Evolutionary conservation across 2,113 vertebrate genomes (phyloP), one percentile per base, ranked within the genome.

Genomic region (Lycocorax pyrrhopterus): DNA sequence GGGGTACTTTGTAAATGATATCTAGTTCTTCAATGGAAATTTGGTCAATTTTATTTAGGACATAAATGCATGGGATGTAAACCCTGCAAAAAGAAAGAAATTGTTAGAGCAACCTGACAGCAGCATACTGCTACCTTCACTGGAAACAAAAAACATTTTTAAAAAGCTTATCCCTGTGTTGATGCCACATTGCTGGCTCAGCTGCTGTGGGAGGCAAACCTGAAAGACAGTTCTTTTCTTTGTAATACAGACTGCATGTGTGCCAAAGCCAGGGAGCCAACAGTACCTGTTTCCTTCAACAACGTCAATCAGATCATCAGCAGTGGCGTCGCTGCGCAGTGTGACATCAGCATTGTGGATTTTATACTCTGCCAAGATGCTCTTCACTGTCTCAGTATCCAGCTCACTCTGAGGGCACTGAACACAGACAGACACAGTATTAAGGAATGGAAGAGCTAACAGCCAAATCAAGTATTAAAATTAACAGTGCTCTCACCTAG

Each of bases 41-140:
- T 97, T 99, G 99, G 96, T 99, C 99, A 29, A 99, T 99, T 98
- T 99, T 99, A 98, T 99, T 99, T 73, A 99, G 96, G 87, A 99
- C 99, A 20, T 99, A 99, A 95, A 99, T 99, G 96, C 99, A 99
- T 0, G 99, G 99, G 96, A 99, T 98, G 97, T 99, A 99, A 84
- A 99, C 99, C 89, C 99, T 99, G 96, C 33, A 44, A 82, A 47
- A 37, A 97, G 62, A 55, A 95, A 43, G 74, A 55, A 80, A 90
- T 19, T 6, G 7, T 75, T 47, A 87, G 4, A 75, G 37, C n/a
- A 74, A 67, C 30, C n/a, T 19, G 33, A 55, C 35, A 83, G 75
- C 66, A 58, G 37, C 7, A 41, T 2, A 1, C 44, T 62, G 23
- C 72, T 33, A 44, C 55, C 55, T 44, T 47, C 6, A 14, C 2